A percentile compares a stretch with the other conserved stretches of the same genome.
Conservation (phyloP, 2,113 vertebrate genomes). For the Tympanuchus pallidicinctus region DNA sequence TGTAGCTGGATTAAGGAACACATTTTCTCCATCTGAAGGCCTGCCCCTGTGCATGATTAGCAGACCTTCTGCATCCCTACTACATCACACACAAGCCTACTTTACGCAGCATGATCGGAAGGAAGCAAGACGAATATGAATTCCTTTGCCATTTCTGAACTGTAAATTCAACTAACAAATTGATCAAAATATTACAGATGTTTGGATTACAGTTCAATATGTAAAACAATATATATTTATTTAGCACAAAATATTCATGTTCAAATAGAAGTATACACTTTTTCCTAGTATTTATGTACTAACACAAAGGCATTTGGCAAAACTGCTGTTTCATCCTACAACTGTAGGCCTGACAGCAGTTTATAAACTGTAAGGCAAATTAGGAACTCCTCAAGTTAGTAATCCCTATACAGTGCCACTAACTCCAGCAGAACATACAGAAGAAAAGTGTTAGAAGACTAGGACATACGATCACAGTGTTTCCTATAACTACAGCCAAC, state of each 20-base stretch:
- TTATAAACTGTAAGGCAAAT: constrained; percentile 56
- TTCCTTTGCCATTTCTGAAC: not conserved
- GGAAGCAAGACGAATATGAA: not conserved
- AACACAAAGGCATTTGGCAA: not conserved
- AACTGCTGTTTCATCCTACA: not conserved
- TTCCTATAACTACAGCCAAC: not conserved
- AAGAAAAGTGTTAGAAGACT: not conserved
- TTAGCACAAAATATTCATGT: constrained; percentile 10
- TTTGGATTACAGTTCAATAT: not conserved
- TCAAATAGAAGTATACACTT: not conserved
- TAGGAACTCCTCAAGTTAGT: not conserved
- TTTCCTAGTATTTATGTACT: not conserved
- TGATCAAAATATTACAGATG: not conserved
- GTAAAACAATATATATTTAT: constrained; percentile 52
- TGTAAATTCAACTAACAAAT: not conserved
- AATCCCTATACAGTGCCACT: not conserved
- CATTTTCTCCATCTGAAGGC: not conserved
- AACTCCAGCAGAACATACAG: not conserved
- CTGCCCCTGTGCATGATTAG: not conserved
- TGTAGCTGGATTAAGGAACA: not conserved
- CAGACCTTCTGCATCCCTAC: not conserved
- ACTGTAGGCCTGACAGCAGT: not conserved
- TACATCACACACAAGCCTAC: not conserved
- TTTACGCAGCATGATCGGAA: not conserved
- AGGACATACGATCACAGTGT: rapidly evolving